Percentiles rank a stretch among this genome's conserved stretches.
These are phyloP conservation scores for Ceramica pisi DNA, from an alignment of 2,888 invertebrate species.

Conservation along the genomic window DNA sequence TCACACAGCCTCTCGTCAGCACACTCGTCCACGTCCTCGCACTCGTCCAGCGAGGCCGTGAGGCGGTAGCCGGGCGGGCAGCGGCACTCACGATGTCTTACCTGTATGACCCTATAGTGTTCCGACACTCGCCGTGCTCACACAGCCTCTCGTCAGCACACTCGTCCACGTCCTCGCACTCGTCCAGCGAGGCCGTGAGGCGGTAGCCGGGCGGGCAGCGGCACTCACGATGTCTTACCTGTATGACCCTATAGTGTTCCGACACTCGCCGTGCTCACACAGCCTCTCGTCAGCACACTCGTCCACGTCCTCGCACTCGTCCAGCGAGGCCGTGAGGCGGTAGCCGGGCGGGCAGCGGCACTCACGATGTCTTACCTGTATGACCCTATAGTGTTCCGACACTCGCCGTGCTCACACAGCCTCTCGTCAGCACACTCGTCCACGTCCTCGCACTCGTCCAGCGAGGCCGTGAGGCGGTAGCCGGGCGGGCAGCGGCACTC, in stretches of 20 bases:
- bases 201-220: slow-evolving; percentile 92
- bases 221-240: slow-evolving; percentile 72
- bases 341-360: slow-evolving; percentile 91
- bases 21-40: slow-evolving; percentile 94
- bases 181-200: slow-evolving; percentile 90
- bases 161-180: slow-evolving; percentile 94
- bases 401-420: slow-evolving; percentile 94
- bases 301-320: slow-evolving; percentile 93
- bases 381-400: slow-evolving; percentile 94
- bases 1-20: slow-evolving; percentile 93
- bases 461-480: slow-evolving; percentile 91
- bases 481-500: slow-evolving; percentile 93
- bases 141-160: slow-evolving; percentile 93
- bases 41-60: slow-evolving; percentile 90
- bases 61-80: slow-evolving; percentile 93
- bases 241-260: slow-evolving; percentile 89
- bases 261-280: slow-evolving; percentile 94
- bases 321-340: slow-evolving; percentile 90
- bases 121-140: slow-evolving; percentile 94
- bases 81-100: slow-evolving; percentile 72
- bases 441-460: slow-evolving; percentile 92
- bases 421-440: slow-evolving; percentile 94
- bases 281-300: slow-evolving; percentile 93
- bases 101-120: slow-evolving; percentile 82
- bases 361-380: slow-evolving; percentile 91